Evolutionary conservation across 2,888 invertebrate genomes (phyloP).

Genomic region (Hydroisotoma schaefferi): DNA sequence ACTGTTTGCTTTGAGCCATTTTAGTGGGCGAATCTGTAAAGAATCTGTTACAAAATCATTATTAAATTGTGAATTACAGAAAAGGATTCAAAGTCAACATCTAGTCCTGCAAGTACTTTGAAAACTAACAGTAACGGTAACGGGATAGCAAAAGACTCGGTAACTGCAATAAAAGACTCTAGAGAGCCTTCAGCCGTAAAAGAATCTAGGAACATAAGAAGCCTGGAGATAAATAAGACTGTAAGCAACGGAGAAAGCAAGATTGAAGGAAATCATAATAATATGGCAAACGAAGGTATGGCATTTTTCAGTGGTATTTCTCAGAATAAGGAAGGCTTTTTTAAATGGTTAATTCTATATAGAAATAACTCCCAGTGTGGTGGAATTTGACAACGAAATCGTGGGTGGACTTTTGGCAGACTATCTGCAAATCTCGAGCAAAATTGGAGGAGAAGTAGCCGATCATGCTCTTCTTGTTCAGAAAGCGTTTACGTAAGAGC

Average conservation of each 20-base stretch:
- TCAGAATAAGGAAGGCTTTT: not conserved
- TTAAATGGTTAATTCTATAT: conserved; percentile 3
- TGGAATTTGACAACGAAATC: conserved; percentile 48
- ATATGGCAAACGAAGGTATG: not conserved
- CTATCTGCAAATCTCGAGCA: conserved; percentile 69
- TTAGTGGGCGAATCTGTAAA: no score
- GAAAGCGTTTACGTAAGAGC: conserved; percentile 73
- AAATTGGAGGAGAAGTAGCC: conserved; percentile 82
- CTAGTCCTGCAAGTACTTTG: not conserved
- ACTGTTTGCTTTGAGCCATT: no score
- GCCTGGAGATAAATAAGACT: not conserved
- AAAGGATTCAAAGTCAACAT: not conserved
- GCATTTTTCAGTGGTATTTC: not conserved
- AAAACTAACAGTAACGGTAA: conserved; percentile 4
- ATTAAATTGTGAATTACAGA: no score
- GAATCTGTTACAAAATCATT: no score
- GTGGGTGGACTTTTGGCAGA: conserved; percentile 58
- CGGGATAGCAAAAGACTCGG: no score
- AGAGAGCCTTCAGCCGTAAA: not conserved
- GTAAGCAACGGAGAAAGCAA: not conserved
- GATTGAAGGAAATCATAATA: not conserved
- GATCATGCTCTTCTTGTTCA: conserved; percentile 75
- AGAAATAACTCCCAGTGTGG: conserved; percentile 40
- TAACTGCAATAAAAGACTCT: no score
- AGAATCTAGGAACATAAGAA: not conserved